Evolutionary conservation across 2,113 vertebrate genomes (phyloP).

Genomic region (Pedionomus torquatus): DNA sequence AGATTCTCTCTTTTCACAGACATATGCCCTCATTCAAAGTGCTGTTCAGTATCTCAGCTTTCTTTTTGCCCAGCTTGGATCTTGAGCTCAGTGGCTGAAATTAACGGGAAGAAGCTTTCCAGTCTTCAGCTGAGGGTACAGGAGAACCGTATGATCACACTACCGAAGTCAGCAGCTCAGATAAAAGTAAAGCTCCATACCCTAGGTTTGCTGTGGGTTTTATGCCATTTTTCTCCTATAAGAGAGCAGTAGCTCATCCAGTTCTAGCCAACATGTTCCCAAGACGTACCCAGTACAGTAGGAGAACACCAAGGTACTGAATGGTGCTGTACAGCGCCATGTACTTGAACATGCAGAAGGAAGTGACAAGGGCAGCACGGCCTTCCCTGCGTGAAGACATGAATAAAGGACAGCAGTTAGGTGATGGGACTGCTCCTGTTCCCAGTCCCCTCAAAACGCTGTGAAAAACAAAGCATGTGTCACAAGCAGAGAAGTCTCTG

Average conservation of each 20-base stretch:
- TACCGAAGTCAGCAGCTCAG: background rate
- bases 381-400: conserved; percentile 74
- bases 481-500: background rate
- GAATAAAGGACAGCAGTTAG: background rate
- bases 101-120: background rate
- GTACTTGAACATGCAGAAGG: conserved; percentile 86
- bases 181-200: background rate
- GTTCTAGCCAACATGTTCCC: background rate
- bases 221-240: background rate
- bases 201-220: background rate
- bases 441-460: background rate
- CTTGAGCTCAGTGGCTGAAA: background rate
- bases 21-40: background rate
- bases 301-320: conserved; percentile 81
- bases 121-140: background rate
- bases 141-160: background rate
- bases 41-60: background rate
- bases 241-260: background rate
- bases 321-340: conserved; percentile 85
- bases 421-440: background rate
- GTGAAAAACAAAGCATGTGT: background rate
- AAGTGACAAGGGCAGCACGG: conserved; percentile 80
- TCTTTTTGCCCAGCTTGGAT: background rate
- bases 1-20: background rate
- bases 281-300: conserved; percentile 82